These are phyloP conservation scores for Lithobates sylvaticus DNA, from an alignment of 2,797 vertebrate species.

Conservation along the genomic window DNA sequence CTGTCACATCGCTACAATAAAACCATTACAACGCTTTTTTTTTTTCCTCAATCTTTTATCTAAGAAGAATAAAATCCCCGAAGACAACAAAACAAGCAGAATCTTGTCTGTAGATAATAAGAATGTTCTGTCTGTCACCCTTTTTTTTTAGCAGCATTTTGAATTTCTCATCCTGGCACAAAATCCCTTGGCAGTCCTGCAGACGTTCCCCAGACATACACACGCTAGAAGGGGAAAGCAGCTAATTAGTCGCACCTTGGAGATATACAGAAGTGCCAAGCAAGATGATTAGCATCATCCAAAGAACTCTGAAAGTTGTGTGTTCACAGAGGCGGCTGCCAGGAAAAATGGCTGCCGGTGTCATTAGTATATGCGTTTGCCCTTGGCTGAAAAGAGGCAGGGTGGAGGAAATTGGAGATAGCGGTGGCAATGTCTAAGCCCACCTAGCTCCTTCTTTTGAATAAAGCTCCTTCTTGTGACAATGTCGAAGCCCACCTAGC, in stretches of 20 bases:
- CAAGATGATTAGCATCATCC: neutral
- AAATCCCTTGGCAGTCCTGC: neutral
- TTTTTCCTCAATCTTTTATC: neutral
- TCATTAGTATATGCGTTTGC: neutral
- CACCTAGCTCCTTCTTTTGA: neutral
- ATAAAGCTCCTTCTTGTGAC: too few species aligned
- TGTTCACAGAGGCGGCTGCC: neutral
- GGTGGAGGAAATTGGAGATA: neutral
- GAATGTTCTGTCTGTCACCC: neutral
- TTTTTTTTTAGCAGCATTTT: neutral
- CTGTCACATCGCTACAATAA: too few species aligned
- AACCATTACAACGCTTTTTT: too few species aligned
- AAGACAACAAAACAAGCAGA: neutral
- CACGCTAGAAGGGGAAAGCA: neutral
- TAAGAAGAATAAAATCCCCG: conserved; percentile 6
- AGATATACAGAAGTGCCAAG: neutral
- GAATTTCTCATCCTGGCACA: conserved; percentile 7
- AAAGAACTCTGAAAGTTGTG: neutral
- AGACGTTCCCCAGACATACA: neutral
- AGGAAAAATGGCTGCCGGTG: neutral
- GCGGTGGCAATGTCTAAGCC: neutral
- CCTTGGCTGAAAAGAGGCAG: neutral
- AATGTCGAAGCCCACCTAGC: too few species aligned
- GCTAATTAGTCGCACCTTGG: conserved; percentile 6
- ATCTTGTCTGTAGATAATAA: conserved; percentile 27